Conservation (phyloP, 2,888 invertebrate species). For the Caenorhabditis plicata region DNA sequence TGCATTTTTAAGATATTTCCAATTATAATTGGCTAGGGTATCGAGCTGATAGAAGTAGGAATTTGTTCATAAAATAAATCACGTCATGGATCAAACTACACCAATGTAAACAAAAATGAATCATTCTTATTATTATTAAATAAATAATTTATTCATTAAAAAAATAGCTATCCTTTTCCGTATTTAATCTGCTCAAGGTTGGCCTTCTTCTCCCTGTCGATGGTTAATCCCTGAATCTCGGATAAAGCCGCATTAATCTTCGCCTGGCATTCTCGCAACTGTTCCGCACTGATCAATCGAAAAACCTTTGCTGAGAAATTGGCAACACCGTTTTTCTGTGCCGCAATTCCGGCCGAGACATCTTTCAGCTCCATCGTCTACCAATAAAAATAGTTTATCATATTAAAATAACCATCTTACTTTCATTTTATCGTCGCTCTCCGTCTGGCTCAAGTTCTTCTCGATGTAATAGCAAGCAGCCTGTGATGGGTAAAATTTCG, state of each 20-base stretch:
- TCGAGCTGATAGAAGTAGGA: too few relatives aligned
- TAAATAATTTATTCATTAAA: not conserved
- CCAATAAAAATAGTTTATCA: slow-evolving; percentile 14
- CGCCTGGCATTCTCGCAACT: slow-evolving; percentile 84
- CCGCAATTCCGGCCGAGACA: slow-evolving; percentile 41
- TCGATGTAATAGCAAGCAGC: slow-evolving; percentile 44
- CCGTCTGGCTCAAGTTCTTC: slow-evolving; percentile 32
- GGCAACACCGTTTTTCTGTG: slow-evolving; percentile 30
- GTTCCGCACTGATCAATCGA: slow-evolving; percentile 80
- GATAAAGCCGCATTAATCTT: slow-evolving; percentile 89
- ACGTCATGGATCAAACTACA: too few relatives aligned
- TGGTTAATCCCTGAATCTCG: slow-evolving; percentile 85
- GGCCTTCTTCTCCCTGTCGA: slow-evolving; percentile 71
- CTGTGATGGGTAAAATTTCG: too few relatives aligned
- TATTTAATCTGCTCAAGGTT: slow-evolving; percentile 20
- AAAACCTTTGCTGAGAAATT: slow-evolving; percentile 76
- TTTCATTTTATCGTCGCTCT: slow-evolving; percentile 16
- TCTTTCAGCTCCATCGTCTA: slow-evolving; percentile 38
- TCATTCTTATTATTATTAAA: not conserved
- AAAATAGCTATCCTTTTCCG: slow-evolving; percentile 12
- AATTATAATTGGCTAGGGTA: too few relatives aligned
- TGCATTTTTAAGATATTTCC: too few relatives aligned
- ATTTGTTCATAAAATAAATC: too few relatives aligned
- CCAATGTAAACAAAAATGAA: slow-evolving; percentile 1
- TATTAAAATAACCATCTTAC: slow-evolving; percentile 1